Percentiles rank a stretch among this genome's conserved stretches.
Conservation (phyloP, 92 coral and sea anemone genomes). For the Actinostola sp. region DNA sequence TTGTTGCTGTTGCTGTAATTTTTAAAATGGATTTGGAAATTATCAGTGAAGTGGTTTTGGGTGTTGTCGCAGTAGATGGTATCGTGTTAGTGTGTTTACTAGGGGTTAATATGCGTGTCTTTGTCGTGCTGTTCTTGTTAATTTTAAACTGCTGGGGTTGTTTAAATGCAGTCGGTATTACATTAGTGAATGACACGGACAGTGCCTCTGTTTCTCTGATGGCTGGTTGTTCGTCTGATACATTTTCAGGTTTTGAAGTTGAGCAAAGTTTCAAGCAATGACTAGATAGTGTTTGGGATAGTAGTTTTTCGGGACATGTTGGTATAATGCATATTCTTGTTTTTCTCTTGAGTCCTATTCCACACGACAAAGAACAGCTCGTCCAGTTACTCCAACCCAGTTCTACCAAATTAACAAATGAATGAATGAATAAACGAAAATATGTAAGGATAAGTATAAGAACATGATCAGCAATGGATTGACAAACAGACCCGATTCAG, state of each 20-base stretch:
- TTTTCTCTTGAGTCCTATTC: conserved; percentile 7
- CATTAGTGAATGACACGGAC: background rate
- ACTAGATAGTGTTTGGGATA: conserved; percentile 3
- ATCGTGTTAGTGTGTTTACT: background rate
- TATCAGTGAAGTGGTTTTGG: too few species aligned
- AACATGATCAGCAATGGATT: background rate
- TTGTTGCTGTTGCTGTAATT: too few species aligned
- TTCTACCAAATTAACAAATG: background rate
- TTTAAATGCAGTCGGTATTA: too few species aligned
- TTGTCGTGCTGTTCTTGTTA: too few species aligned
- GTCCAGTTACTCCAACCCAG: conserved; percentile 17
- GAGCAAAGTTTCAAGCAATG: background rate
- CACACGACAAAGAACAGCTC: conserved; percentile 29
- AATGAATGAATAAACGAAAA: background rate
- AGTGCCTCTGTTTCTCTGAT: background rate
- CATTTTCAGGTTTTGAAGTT: background rate
- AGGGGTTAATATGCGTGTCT: too few species aligned
- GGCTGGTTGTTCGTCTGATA: conserved; percentile 4
- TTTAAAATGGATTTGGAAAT: too few species aligned
- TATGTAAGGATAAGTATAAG: background rate
- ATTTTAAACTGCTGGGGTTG: too few species aligned
- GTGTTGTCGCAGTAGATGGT: background rate
- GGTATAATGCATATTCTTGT: conserved; percentile 12
- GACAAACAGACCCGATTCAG: background rate
- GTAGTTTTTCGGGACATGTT: background rate